Base-by-base conservation (phyloP, 2,113 vertebrate species). In the Mastomys coucha region DNA sequence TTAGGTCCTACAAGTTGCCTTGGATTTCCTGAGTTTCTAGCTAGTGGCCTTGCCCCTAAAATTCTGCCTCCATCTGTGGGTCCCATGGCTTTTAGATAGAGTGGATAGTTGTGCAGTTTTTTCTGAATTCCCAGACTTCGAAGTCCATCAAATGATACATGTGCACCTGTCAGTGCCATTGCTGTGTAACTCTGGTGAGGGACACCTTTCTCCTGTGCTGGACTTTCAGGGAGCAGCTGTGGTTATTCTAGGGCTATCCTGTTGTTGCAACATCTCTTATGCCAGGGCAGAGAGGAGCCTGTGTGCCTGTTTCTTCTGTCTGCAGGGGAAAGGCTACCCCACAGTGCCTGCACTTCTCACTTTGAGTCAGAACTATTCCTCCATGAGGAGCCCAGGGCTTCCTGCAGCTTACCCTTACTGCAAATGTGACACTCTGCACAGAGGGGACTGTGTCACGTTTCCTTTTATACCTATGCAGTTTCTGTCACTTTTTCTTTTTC, bases 381-480 rank as follows among this genome's bases (percentile, higher is more conserved):
- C 12, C 20, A 12, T 28, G 1, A 36, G 42, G 76, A 89, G 31
- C 36, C 16, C 51, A 49, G 76, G 70, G 73, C 49, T 73, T 7
- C 56, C 24, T 49, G 26, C 26, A 42, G 8, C 9, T 49, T 16
- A n/a, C 3, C 24, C 36, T 69, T 12, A 9, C 31, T 10, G 16
- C 13, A 31, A 42, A 56, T 1, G 3, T 28, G 12, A 42, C 2
- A 10, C 42, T 72, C 19, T 26, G 1, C 36, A 70, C 20, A 3
- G 1, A 2, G 2, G 1, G 56, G 4, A 3, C 13, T 22, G 53
- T 19, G 45, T n/a, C 22, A 0, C 19, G 12, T 53, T 76, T 45
- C 2, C 75, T 94, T 19, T 16, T 20, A 6, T 16, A 26, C 10
- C 6, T 58, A 0, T 2, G 11, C 39, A 65, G 22, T 33, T 73